Evolutionary conservation across 2,113 vertebrate genomes (phyloP).

Genomic region (Symphodus melops): DNA sequence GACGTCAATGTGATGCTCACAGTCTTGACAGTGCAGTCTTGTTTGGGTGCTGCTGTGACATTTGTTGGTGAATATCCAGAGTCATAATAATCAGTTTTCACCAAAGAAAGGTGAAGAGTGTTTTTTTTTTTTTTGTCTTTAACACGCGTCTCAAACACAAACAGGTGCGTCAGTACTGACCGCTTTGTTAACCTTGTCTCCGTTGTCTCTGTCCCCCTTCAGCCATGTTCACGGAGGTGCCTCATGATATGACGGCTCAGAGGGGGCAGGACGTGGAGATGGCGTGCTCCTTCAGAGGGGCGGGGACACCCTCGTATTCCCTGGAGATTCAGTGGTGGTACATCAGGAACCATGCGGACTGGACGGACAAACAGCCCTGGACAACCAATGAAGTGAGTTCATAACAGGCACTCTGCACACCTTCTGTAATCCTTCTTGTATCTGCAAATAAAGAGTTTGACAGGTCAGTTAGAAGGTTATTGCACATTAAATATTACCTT

Average conservation of each 20-base stretch:
- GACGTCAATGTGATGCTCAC: conserved; percentile 1
- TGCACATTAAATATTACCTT: no score
- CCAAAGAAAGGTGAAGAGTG: no score
- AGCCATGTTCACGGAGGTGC: conserved; percentile 97
- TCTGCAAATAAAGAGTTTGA: no score
- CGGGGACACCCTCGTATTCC: conserved; percentile 91
- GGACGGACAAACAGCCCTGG: conserved; percentile 91
- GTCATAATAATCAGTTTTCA: no score
- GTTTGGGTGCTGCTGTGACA: no score
- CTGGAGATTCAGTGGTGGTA: conserved; percentile 99
- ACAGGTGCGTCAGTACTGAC: not conserved
- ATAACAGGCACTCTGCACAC: not conserved
- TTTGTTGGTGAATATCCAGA: no score
- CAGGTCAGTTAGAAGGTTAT: no score
- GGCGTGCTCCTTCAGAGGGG: conserved; percentile 97
- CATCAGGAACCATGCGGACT: conserved; percentile 89
- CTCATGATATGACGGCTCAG: conserved; percentile 91
- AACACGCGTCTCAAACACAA: not conserved
- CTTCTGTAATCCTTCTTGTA: not conserved
- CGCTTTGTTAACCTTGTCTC: not conserved
- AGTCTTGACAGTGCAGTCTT: not conserved
- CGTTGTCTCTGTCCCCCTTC: conserved; percentile 43
- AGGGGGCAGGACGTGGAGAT: conserved; percentile 96
- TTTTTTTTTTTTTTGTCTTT: no score
- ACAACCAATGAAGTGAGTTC: conserved; percentile 85